Evolutionary conservation across 2,888 invertebrate species (phyloP).

Genomic region (Neria commutata): DNA sequence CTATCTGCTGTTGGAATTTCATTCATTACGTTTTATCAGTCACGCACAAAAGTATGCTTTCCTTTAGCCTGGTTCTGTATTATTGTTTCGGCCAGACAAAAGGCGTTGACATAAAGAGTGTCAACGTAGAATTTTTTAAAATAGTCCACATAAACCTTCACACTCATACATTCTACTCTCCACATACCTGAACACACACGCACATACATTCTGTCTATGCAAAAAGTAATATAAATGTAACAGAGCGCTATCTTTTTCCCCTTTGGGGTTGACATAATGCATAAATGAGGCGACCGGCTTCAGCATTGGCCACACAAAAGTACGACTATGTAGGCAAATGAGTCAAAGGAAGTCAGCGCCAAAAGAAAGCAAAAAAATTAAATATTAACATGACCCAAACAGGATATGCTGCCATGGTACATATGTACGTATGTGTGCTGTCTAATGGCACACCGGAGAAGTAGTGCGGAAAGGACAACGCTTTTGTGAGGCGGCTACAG

Average conservation of each 20-base stretch:
- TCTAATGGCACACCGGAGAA: too few species aligned
- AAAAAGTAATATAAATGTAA: not conserved
- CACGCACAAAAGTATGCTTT: conserved; percentile 8
- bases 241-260: not conserved
- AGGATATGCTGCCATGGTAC: conserved; percentile 9
- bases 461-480: too few species aligned
- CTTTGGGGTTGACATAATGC: conserved; percentile 37
- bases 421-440: too few species aligned
- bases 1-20: conserved; percentile 41
- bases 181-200: not conserved
- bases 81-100: not conserved
- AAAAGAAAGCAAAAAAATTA: conserved; percentile 6
- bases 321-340: conserved; percentile 26
- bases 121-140: not conserved
- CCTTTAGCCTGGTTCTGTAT: not conserved
- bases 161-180: not conserved
- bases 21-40: conserved; percentile 41
- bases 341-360: conserved; percentile 18
- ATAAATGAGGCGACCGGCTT: conserved; percentile 35
- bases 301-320: not conserved
- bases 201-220: not conserved
- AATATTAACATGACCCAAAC: conserved; percentile 15
- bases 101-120: not conserved
- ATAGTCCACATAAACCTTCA: conserved; percentile 1
- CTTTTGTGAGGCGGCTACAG: too few species aligned